phyloP scores from a whole-genome alignment of 2,888 invertebrate genomes.

The Chesias legatella region DNA sequence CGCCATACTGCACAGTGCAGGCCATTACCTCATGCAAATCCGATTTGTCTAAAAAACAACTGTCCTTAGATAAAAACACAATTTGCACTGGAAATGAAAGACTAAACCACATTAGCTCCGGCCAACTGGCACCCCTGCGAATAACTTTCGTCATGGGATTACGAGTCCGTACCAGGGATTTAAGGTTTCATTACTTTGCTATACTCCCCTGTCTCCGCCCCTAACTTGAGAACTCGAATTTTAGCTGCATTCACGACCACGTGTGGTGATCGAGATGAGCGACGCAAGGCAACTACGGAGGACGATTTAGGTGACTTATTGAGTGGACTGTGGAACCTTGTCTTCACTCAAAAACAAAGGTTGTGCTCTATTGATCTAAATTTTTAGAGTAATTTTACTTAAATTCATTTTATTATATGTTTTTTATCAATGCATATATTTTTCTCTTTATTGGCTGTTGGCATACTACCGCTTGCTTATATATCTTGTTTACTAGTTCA shows the following conservation, averaged over 20 bases:
- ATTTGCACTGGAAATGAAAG: slow-evolving; percentile 72
- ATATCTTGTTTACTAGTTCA: too few species aligned
- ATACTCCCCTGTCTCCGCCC: slow-evolving; percentile 36
- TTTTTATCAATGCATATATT: too few species aligned
- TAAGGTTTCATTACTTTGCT: slow-evolving; percentile 78
- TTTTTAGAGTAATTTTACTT: too few species aligned
- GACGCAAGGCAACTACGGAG: too few species aligned
- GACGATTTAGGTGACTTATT: too few species aligned
- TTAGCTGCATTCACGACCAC: background rate
- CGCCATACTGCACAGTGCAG: slow-evolving; percentile 14
- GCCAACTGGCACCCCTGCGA: slow-evolving; percentile 73
- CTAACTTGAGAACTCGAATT: slow-evolving; percentile 14
- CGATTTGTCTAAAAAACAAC: slow-evolving; percentile 61
- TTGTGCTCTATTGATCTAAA: too few species aligned
- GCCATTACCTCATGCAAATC: slow-evolving; percentile 37
- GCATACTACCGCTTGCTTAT: too few species aligned
- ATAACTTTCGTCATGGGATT: slow-evolving; percentile 73
- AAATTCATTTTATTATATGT: too few species aligned
- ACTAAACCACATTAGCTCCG: slow-evolving; percentile 76
- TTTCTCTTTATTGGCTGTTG: too few species aligned
- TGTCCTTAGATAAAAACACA: slow-evolving; percentile 65
- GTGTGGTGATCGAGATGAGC: too few species aligned
- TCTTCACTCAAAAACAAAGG: too few species aligned
- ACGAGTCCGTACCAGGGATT: slow-evolving; percentile 78
- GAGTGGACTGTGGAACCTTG: too few species aligned